Evolutionary conservation across 2,113 vertebrate species (phyloP), one percentile per base, ranked within the genome.

Genomic region (Vimba vimba): DNA sequence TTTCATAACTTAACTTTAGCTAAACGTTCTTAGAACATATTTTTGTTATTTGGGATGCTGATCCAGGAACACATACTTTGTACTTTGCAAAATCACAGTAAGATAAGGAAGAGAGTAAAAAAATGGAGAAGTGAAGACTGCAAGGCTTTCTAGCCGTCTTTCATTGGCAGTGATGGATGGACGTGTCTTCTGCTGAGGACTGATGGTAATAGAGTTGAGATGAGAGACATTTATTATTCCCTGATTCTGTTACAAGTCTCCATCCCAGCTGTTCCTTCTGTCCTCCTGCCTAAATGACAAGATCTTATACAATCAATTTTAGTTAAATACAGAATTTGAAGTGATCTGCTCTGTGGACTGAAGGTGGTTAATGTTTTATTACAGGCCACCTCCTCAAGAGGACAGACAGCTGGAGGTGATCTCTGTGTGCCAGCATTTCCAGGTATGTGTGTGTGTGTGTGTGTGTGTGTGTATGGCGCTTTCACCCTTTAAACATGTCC

Each of bases 141-240:
- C 71, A 64, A 25, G 73, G 27, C 59, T 60, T 74, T 83, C 23
- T 75, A 68, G 23, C 10, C 62, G 15, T 33, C 36, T 25, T 21
- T 47, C 27, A 69, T 45, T 79, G 79, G 68, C 23, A 76, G 39
- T 85, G 83, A 88, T 88, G 77, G 83, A 88, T 88, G 83, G 36
- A 62, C 23, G 11, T 73, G 64, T 85, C 30, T 12, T 25, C 19
- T 71, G 62, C 62, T 79, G 33, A 47, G 80, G 30, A 60, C 71
- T 62, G 30, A 73, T 86, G 62, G 64, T 85, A 59, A 47, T 33
- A 17, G 82, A 87, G 19, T 52, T 19, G 59, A 73, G 87, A 78
- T 82, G 78, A 81, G 78, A 79, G 83, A 76, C 50, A 78, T 69
- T 80, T 71, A 84, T 85, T 87, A 87, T 79, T 84, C 71, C 79